Conservation (phyloP, 2,113 vertebrate genomes). For the Spheniscus mendiculus region DNA sequence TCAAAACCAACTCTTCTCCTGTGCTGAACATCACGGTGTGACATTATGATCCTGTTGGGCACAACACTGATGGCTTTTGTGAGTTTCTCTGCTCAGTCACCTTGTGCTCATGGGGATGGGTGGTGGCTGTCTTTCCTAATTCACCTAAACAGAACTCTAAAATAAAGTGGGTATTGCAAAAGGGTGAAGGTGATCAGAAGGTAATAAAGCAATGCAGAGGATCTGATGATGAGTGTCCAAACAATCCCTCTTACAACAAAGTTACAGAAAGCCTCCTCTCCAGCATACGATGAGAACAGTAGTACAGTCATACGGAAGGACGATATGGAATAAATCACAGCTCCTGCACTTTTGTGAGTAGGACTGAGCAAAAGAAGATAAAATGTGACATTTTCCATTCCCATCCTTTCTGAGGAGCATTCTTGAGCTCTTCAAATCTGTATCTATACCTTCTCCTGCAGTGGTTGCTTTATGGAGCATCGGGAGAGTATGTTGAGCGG, state of each 20-base stretch:
- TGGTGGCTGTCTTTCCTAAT: neutral
- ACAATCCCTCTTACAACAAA: neutral
- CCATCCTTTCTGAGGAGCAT: neutral
- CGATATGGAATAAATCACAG: neutral
- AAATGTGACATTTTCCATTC: neutral
- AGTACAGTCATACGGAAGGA: neutral
- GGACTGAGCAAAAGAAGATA: neutral
- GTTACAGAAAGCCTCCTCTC: neutral
- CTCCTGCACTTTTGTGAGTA: neutral
- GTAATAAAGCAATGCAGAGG: neutral
- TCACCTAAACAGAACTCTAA: neutral
- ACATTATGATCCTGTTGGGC: neutral
- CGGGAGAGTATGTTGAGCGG: neutral
- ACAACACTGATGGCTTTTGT: neutral
- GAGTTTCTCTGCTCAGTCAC: neutral
- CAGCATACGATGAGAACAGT: neutral
- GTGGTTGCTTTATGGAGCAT: neutral
- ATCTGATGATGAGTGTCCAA: neutral
- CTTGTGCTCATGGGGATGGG: accelerated
- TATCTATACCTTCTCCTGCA: neutral
- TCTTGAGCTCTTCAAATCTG: neutral
- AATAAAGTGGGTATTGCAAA: neutral
- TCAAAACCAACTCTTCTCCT: neutral
- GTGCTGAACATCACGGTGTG: neutral
- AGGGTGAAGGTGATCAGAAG: neutral